Percentiles rank a stretch among this genome's conserved stretches.
Evolutionary conservation across 2,113 vertebrate genomes (phyloP).

Genomic region (Tympanuchus pallidicinctus): DNA sequence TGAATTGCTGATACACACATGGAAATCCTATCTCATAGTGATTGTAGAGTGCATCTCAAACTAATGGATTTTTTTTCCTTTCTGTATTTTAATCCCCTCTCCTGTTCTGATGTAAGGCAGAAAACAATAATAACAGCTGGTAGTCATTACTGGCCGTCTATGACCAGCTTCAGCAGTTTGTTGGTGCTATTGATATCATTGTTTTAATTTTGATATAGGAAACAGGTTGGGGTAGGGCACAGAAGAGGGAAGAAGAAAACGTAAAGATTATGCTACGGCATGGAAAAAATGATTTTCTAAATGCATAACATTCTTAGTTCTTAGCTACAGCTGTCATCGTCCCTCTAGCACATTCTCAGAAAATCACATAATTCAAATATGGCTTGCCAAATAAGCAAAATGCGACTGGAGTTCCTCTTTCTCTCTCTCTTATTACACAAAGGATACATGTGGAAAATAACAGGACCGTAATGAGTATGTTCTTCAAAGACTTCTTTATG

Average conservation of each 20-base stretch:
- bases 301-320: neutral
- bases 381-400: constrained; percentile 5
- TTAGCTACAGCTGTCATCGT: constrained; percentile 14
- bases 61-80: neutral
- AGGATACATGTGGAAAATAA: neutral
- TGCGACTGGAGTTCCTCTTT: neutral
- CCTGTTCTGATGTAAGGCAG: neutral
- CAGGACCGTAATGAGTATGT: neutral
- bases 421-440: neutral
- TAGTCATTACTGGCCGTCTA: neutral
- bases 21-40: constrained; percentile 5
- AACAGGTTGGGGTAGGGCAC: neutral
- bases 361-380: neutral
- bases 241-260: neutral
- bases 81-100: neutral
- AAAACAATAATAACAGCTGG: neutral
- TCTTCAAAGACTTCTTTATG: neutral
- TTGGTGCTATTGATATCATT: neutral
- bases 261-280: neutral
- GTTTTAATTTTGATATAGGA: neutral
- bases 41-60: neutral
- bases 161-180: neutral
- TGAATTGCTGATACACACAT: constrained; percentile 45
- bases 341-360: neutral
- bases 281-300: neutral